These are phyloP conservation scores for Premnoplex brunnescens DNA, from an alignment of 2,797 vertebrate species.

Conservation along the genomic window DNA sequence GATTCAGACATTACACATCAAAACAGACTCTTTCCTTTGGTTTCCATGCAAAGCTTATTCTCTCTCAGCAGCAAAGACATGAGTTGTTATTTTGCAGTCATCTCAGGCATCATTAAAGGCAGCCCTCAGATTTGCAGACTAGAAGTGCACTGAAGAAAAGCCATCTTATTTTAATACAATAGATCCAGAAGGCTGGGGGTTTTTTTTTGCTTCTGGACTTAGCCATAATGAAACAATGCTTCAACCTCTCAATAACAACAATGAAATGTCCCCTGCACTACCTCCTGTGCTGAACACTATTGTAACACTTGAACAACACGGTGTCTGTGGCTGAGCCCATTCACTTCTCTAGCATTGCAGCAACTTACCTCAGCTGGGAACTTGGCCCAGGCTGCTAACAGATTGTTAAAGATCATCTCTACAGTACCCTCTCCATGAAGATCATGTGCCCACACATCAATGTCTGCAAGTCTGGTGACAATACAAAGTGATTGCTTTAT, in stretches of 20 bases:
- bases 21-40: slow-evolving; percentile 45
- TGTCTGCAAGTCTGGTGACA: background rate
- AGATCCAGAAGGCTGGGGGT: background rate
- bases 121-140: background rate
- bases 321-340: background rate
- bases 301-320: background rate
- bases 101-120: background rate
- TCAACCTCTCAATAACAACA: background rate
- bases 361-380: background rate
- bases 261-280: background rate
- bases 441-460: background rate
- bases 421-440: background rate
- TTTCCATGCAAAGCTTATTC: slow-evolving; percentile 24
- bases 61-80: background rate
- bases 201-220: background rate
- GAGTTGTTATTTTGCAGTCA: background rate
- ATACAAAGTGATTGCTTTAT: background rate
- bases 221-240: background rate
- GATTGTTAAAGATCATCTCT: background rate
- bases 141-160: background rate
- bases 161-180: background rate
- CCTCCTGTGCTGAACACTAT: background rate
- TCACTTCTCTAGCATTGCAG: background rate
- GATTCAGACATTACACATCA: slow-evolving; percentile 62
- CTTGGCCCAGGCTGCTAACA: background rate